These are phyloP conservation scores for Solea senegalensis DNA, from an alignment of 2,113 vertebrate species.

Conservation along the genomic window DNA sequence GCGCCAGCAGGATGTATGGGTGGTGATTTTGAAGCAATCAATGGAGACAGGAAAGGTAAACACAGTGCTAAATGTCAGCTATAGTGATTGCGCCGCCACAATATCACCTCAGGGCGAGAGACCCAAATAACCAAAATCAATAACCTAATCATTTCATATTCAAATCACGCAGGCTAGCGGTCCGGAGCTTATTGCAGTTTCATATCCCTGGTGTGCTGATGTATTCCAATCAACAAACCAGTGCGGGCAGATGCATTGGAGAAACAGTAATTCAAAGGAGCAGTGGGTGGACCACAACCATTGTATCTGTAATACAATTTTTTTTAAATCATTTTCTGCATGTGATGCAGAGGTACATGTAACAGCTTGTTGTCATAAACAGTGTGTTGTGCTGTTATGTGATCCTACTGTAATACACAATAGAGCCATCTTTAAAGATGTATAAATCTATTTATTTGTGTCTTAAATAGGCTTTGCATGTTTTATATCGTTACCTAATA, in stretches of 20 bases:
- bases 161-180: slow-evolving; percentile 70
- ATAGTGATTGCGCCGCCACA: slow-evolving; percentile 70
- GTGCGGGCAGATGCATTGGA: slow-evolving; percentile 51
- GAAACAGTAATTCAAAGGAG: slow-evolving; percentile 57
- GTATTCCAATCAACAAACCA: slow-evolving; percentile 70
- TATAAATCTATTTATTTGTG: not conserved
- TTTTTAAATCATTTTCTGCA: slow-evolving; percentile 15
- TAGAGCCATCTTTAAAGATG: not conserved
- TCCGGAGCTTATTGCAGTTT: slow-evolving; percentile 77
- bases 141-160: slow-evolving; percentile 81
- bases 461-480: not conserved
- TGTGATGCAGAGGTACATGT: not conserved
- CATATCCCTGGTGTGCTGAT: slow-evolving; percentile 68
- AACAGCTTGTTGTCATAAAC: not conserved
- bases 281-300: slow-evolving; percentile 24
- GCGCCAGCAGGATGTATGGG: slow-evolving; percentile 58
- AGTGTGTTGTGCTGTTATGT: not conserved
- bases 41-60: slow-evolving; percentile 76
- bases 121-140: slow-evolving; percentile 79
- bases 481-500: not conserved
- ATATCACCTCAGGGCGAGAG: slow-evolving; percentile 62
- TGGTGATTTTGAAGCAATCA: slow-evolving; percentile 75
- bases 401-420: not conserved
- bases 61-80: slow-evolving; percentile 79
- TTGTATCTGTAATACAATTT: slow-evolving; percentile 13